A percentile compares a stretch with the other conserved stretches of the same genome.
phyloP scores from a whole-genome alignment of 2,113 vertebrate species.

The Cyphomyrus plagiostoma region DNA sequence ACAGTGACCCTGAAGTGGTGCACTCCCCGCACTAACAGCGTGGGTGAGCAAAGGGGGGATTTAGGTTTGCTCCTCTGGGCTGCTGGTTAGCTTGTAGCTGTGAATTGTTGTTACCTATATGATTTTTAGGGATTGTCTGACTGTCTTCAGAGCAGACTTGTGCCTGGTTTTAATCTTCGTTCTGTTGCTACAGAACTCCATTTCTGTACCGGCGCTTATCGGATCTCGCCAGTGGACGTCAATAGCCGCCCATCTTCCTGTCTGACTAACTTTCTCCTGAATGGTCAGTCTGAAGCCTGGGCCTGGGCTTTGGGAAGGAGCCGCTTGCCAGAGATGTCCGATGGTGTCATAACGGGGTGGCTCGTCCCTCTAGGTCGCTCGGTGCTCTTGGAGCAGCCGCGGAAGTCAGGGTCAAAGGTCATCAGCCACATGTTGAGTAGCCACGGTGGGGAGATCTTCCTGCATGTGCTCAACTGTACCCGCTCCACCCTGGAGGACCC shows the following conservation, averaged over 20 bases:
- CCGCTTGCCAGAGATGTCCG: not conserved
- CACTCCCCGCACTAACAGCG: conserved; percentile 89
- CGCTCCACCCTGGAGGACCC: conserved; percentile 94
- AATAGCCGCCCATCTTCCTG: conserved; percentile 98
- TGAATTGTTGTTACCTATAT: not conserved
- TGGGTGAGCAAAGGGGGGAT: conserved; percentile 61
- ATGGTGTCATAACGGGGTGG: not conserved
- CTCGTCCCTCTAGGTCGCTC: conserved; percentile 76
- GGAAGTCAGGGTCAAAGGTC: conserved; percentile 97
- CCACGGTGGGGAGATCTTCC: conserved; percentile 93
- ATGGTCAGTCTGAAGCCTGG: conserved; percentile 60
- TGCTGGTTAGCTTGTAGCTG: not conserved
- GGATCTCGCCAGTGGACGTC: conserved; percentile 95
- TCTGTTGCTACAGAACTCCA: conserved; percentile 74
- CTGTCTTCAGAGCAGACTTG: not conserved
- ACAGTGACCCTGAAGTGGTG: conserved; percentile 96
- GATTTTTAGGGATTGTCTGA: not conserved
- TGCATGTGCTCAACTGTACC: conserved; percentile 91
- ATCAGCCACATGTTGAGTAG: conserved; percentile 99
- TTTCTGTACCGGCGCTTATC: conserved; percentile 92
- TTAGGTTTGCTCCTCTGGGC: not conserved
- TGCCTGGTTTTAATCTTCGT: not conserved
- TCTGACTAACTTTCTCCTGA: conserved; percentile 97
- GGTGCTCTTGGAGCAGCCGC: conserved; percentile 88
- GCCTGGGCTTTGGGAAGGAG: not conserved